Percentiles rank a stretch among this genome's conserved stretches.
These are phyloP conservation scores for Digitonthophagus gazella DNA, from an alignment of 2,888 invertebrate species.

Conservation along the genomic window DNA sequence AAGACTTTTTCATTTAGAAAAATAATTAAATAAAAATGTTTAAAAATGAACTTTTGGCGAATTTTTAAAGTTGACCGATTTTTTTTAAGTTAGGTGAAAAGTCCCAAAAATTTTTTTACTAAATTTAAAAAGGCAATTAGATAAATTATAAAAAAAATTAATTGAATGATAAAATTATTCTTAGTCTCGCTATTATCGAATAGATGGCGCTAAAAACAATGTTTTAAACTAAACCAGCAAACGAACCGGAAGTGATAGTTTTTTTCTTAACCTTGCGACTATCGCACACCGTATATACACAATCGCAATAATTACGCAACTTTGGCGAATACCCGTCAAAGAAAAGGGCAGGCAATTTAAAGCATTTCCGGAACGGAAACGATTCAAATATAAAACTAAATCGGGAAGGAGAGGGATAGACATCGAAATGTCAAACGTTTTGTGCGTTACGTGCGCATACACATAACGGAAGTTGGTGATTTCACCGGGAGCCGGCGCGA, in stretches of 20 bases:
- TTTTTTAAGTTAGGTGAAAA: too few species aligned
- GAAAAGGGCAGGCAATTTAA: too few species aligned
- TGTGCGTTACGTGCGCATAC: not conserved
- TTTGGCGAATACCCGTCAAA: too few species aligned
- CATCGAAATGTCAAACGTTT: not conserved
- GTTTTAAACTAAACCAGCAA: not conserved
- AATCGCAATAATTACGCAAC: not conserved
- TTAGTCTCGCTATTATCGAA: not conserved
- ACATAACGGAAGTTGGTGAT: not conserved
- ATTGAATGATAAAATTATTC: too few species aligned
- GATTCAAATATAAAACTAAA: not conserved
- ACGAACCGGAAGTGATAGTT: not conserved
- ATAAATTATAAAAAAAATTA: too few species aligned
- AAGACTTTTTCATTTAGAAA: too few species aligned
- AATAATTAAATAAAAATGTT: too few species aligned
- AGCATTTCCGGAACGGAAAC: not conserved
- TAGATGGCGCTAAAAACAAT: not conserved
- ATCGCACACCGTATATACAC: not conserved
- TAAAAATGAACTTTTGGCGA: too few species aligned
- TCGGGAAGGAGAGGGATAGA: not conserved
- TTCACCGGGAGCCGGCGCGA: not conserved
- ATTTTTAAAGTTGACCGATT: too few species aligned
- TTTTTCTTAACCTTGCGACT: not conserved
- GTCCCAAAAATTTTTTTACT: too few species aligned
- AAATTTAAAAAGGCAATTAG: too few species aligned